phyloP scores from a whole-genome alignment of 30 jellyfish, hydroid and myxozoan genomes.

The Turritopsis dohrnii region DNA sequence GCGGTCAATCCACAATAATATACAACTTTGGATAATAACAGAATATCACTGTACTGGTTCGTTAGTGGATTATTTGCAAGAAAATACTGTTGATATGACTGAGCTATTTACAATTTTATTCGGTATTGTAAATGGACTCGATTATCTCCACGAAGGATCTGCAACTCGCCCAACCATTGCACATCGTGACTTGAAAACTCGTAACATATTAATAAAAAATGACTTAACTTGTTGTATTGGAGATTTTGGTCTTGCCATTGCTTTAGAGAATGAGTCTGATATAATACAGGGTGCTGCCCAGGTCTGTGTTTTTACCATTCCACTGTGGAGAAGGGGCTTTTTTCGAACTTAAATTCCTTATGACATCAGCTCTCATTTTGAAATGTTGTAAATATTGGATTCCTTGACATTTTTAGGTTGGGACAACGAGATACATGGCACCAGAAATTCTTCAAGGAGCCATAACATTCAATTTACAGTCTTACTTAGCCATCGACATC shows the following conservation, averaged over 20 bases:
- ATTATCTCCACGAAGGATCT: slow-evolving; percentile 64
- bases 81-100: slow-evolving; percentile 43
- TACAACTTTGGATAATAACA: slow-evolving; percentile 72
- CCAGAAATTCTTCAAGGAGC: slow-evolving; percentile 98
- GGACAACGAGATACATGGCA: slow-evolving; percentile 96
- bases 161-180: slow-evolving; percentile 66
- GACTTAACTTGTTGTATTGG: slow-evolving; percentile 83
- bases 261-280: slow-evolving; percentile 20
- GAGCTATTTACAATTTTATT: slow-evolving; percentile 43
- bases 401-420: slow-evolving; percentile 48
- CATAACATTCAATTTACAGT: slow-evolving; percentile 71
- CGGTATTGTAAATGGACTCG: slow-evolving; percentile 73
- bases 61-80: slow-evolving; percentile 44
- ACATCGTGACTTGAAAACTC: slow-evolving; percentile 87
- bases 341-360: too few relatives aligned
- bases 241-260: slow-evolving; percentile 58
- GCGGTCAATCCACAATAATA: slow-evolving; percentile 25
- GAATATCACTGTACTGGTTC: slow-evolving; percentile 85
- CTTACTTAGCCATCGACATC: slow-evolving; percentile 69
- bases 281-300: slow-evolving; percentile 11
- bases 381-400: too few relatives aligned
- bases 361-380: not conserved
- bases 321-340: too few relatives aligned
- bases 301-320: slow-evolving; percentile 3
- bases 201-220: slow-evolving; percentile 67